Percentiles rank a stretch among this genome's conserved stretches.
These are phyloP conservation scores for Pseudopodoces humilis DNA, from an alignment of 2,113 vertebrate species.

Conservation along the genomic window DNA sequence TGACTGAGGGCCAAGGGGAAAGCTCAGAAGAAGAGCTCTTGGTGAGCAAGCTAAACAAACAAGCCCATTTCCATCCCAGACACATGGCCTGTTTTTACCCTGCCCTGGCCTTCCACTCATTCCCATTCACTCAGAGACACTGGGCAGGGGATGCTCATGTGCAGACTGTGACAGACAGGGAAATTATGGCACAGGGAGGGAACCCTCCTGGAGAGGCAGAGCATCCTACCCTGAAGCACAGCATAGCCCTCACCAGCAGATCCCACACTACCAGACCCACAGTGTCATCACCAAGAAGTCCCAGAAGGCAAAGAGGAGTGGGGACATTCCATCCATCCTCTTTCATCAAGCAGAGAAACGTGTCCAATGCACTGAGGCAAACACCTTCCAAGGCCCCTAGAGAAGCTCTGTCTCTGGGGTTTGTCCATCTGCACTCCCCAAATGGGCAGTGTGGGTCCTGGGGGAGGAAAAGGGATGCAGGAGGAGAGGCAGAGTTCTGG, in stretches of 20 bases:
- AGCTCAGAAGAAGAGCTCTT: neutral
- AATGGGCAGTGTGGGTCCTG: neutral
- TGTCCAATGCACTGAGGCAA: rapidly evolving
- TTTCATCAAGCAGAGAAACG: neutral
- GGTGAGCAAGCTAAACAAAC: neutral
- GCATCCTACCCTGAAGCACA: neutral
- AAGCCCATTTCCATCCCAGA: neutral
- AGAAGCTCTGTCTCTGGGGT: neutral
- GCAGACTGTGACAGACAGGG: neutral
- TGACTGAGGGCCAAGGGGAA: slow-evolving; percentile 7
- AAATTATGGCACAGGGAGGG: rapidly evolving
- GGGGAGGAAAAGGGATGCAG: neutral
- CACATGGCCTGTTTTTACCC: rapidly evolving
- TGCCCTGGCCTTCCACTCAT: neutral
- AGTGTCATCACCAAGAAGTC: neutral
- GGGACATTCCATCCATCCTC: neutral
- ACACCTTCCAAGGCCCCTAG: neutral
- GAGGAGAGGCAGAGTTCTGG: neutral
- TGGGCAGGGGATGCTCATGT: rapidly evolving
- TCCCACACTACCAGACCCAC: neutral
- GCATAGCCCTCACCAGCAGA: neutral
- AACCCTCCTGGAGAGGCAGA: neutral
- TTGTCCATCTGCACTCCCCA: neutral
- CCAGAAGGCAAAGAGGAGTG: rapidly evolving
- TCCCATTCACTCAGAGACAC: neutral